Base-by-base conservation (phyloP, 2,113 vertebrate genomes). In the Hippocampus abdominalis region DNA sequence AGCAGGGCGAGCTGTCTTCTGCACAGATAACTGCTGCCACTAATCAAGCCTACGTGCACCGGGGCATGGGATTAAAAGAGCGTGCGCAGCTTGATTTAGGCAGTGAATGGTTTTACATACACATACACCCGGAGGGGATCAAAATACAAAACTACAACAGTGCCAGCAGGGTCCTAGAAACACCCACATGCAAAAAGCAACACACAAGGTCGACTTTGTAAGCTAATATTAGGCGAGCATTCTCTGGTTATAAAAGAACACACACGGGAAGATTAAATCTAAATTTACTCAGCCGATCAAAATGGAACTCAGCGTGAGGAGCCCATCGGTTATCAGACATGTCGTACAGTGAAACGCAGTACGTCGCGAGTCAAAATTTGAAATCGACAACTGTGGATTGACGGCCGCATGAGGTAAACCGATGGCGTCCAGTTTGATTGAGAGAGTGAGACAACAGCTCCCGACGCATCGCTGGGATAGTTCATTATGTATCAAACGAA, bases 21-120 rank as follows among this genome's bases (percentile, higher is more conserved):
- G 92, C 92, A 90, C 92, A 94, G 94, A 96, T 94, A 96, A 94
- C 94, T 92, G 93, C 93, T 94, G 94, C 92, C 93, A 94, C 94
- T 95, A 95, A 96, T 96, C 94, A 95, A 94, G 93, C 89, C 92
- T 92, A 93, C 90, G 90, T 93, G 93, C 92, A 93, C 92, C 91
- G 93, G 94, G 93, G 91, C 93, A 93, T 88, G 86, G 94, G 95
- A 96, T 96, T 95, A 96, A 94, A 89, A 92, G 93, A 92, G 93
- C 92, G 86, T 84, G 93, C 91, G 86, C 89, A 91, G 94, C 93
- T 92, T 90, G 92, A 95, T 91, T 94, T 91, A 77, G 87, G 84
- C 91, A 87, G 89, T 12, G 87, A 92, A 86, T 73, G 90, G 89
- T 86, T 92, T 91, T 76, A 87, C 51, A 78, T 91, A 89, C 72